phyloP scores from a whole-genome alignment of 2,113 vertebrate genomes.

The Drymodes brunneopygia region DNA sequence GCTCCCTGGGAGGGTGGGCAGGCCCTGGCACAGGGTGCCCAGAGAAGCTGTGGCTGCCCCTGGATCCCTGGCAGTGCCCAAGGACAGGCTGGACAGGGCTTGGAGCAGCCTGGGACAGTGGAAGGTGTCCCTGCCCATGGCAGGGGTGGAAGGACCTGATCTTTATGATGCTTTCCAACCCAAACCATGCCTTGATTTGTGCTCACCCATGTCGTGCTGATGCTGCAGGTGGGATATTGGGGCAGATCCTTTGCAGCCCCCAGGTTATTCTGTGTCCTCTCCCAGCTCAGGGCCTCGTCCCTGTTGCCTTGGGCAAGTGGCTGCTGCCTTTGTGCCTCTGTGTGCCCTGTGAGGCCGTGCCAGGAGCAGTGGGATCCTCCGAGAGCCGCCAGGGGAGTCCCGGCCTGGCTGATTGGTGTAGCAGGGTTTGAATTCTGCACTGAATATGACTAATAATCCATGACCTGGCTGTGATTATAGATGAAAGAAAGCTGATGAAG shows the following conservation, averaged over 20 bases:
- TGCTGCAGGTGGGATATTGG: neutral
- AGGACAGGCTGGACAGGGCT: rapidly evolving
- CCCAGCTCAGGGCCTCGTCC: neutral
- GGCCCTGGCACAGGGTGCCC: neutral
- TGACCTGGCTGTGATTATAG: constrained; percentile 50
- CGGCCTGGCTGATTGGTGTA: neutral
- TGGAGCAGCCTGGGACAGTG: rapidly evolving
- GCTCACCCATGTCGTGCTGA: neutral
- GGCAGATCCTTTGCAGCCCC: neutral
- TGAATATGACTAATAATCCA: constrained; percentile 52
- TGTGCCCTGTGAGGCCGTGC: neutral
- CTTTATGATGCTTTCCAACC: neutral
- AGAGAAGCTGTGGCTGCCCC: neutral
- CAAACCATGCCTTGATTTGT: too few relatives aligned
- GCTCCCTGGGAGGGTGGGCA: rapidly evolving
- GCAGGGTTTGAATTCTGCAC: neutral
- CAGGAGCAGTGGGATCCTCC: neutral
- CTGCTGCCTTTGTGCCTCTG: neutral
- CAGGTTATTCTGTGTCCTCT: neutral
- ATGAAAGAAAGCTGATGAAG: constrained; percentile 55
- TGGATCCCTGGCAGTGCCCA: neutral
- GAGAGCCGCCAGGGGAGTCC: neutral
- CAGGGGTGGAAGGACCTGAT: neutral
- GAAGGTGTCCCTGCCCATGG: neutral
- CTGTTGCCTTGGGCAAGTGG: neutral